Evolutionary conservation across 1,140 invertebrate genomes (phyloP).

Genomic region (Melipona quadrifasciata): DNA sequence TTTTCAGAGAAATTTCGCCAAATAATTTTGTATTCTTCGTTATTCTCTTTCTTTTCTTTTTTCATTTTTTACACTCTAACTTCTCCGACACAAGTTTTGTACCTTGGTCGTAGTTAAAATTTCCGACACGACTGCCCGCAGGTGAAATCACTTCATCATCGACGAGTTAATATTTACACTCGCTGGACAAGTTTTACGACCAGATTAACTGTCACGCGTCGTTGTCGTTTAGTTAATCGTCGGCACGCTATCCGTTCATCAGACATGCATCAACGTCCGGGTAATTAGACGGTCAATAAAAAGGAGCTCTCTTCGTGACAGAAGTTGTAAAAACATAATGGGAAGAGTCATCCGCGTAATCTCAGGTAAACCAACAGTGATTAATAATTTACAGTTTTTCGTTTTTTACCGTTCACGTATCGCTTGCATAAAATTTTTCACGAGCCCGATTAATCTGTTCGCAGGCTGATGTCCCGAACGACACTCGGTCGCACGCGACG

Average conservation of each 20-base stretch:
- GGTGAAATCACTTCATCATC: neutral
- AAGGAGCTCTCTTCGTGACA: neutral
- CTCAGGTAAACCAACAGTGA: neutral
- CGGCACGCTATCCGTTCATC: neutral
- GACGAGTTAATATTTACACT: neutral
- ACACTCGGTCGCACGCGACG: neutral
- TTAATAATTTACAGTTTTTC: conserved; percentile 20
- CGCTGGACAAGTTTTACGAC: neutral
- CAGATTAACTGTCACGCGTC: neutral
- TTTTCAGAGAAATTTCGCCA: too few species aligned
- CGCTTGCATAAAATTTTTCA: neutral
- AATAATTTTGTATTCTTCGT: too few species aligned
- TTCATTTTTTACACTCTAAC: too few species aligned
- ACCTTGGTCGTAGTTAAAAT: too few species aligned
- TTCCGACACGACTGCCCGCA: too few species aligned
- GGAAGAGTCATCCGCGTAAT: neutral
- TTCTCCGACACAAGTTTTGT: too few species aligned
- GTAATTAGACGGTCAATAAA: neutral
- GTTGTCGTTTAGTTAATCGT: neutral
- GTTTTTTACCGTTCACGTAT: too few species aligned
- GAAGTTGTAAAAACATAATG: neutral
- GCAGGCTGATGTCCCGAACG: too few species aligned
- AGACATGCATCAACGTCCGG: neutral
- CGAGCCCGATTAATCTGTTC: conserved; percentile 1
- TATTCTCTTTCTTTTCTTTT: too few species aligned